Percentiles rank a stretch among this genome's conserved stretches.
Conservation (phyloP, 2,797 vertebrate species). For the Vultur gryphus region DNA sequence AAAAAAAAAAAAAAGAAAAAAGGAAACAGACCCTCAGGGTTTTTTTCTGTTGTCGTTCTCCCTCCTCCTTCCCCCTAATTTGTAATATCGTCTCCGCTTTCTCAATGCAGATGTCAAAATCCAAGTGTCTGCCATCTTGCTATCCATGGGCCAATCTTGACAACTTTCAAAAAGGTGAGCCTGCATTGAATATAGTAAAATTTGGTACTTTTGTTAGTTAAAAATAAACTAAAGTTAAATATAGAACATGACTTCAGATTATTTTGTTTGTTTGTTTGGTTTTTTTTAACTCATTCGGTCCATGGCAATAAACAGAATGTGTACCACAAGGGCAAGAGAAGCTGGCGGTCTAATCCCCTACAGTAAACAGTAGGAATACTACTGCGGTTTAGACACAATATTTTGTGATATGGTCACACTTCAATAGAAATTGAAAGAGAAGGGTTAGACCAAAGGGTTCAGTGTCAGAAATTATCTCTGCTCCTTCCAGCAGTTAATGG, state of each 20-base stretch:
- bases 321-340: not conserved
- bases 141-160: not conserved
- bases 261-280: not conserved
- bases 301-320: not conserved
- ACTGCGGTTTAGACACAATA: not conserved
- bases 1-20: not conserved
- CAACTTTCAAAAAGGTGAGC: not conserved
- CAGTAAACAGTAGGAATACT: not conserved
- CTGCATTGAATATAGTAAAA: not conserved
- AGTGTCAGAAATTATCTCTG: not conserved
- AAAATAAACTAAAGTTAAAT: not conserved
- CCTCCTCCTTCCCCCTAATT: not conserved
- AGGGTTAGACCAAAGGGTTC: not conserved
- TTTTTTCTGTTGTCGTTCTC: not conserved
- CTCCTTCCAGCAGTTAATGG: not conserved
- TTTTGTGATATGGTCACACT: not conserved
- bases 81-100: not conserved
- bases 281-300: not conserved
- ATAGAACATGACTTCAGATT: not conserved
- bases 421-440: not conserved
- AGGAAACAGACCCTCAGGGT: not conserved
- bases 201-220: not conserved
- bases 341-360: not conserved
- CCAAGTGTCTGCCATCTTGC: not conserved
- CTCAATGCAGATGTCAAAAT: slow-evolving; percentile 2